Percentiles rank a stretch among this genome's conserved stretches.
phyloP scores from a whole-genome alignment of 2,797 vertebrate species.

The Mormyrus proboscirostris region DNA sequence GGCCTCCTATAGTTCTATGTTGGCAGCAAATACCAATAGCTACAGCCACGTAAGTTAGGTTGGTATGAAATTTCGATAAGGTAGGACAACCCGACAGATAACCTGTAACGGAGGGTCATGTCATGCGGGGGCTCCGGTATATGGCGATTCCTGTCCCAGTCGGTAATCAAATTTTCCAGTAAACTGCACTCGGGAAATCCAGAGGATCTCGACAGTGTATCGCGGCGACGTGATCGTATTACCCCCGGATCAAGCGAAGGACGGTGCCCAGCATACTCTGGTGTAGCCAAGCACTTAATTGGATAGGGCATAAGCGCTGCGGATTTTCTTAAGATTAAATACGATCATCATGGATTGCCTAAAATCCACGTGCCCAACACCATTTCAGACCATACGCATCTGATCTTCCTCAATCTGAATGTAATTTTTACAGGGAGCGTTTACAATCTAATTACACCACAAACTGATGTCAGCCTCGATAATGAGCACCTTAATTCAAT shows the following conservation, averaged over 20 bases:
- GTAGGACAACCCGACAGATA: neutral
- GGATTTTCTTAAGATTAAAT: neutral
- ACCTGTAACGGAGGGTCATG: neutral
- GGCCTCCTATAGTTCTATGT: neutral
- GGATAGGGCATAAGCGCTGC: neutral
- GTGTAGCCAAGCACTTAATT: neutral
- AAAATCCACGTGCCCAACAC: neutral
- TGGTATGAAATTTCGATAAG: neutral
- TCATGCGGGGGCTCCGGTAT: neutral
- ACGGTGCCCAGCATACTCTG: neutral
- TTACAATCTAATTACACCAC: conserved; percentile 33
- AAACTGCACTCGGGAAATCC: neutral
- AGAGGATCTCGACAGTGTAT: neutral
- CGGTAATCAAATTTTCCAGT: neutral
- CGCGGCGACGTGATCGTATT: neutral
- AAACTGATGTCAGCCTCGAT: conserved; percentile 39
- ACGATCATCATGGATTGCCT: neutral
- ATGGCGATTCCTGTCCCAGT: neutral
- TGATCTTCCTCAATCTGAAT: conserved; percentile 25
- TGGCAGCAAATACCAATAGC: neutral
- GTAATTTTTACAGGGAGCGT: conserved; percentile 27
- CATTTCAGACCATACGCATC: neutral
- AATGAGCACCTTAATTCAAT: conserved; percentile 38
- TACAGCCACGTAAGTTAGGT: too few species aligned
- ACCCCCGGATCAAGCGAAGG: neutral